Percentiles rank a stretch among this genome's conserved stretches.
These are phyloP conservation scores for Drosophila ogumai DNA, from an alignment of 1,140 invertebrate species.

Conservation along the genomic window DNA sequence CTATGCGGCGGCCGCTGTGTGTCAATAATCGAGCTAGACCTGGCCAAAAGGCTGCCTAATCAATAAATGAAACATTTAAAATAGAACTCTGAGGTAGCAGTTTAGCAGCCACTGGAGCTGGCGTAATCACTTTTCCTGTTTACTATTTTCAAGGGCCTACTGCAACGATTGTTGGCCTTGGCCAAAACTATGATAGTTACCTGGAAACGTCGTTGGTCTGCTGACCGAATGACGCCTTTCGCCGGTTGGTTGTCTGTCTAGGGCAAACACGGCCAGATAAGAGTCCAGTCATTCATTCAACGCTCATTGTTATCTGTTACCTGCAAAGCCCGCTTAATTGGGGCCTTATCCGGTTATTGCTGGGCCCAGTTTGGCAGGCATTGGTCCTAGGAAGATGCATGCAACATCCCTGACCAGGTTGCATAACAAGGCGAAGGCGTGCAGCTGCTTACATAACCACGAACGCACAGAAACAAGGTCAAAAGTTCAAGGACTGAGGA, in stretches of 20 bases:
- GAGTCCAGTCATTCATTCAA: slow-evolving; percentile 46
- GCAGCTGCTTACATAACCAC: slow-evolving; percentile 58
- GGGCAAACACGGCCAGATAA: slow-evolving; percentile 51
- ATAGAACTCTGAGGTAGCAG: slow-evolving; percentile 7
- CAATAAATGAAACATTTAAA: slow-evolving; percentile 42
- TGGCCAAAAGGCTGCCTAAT: slow-evolving; percentile 46
- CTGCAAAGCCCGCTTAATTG: slow-evolving; percentile 15
- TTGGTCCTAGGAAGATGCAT: slow-evolving; percentile 26
- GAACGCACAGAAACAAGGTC: slow-evolving; percentile 64
- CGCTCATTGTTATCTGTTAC: slow-evolving; percentile 29
- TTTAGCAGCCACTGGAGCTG: slow-evolving; percentile 27
- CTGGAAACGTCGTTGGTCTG: slow-evolving; percentile 6
- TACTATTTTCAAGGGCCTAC: not conserved
- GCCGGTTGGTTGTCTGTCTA: slow-evolving; percentile 21
- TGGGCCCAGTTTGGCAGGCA: slow-evolving; percentile 48
- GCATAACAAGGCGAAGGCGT: slow-evolving; percentile 57
- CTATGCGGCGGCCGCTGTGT: slow-evolving; percentile 44
- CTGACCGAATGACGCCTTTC: slow-evolving; percentile 20
- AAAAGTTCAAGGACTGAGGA: slow-evolving; percentile 76
- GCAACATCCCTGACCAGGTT: slow-evolving; percentile 35
- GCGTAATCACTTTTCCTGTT: slow-evolving; percentile 15
- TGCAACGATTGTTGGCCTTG: slow-evolving; percentile 3
- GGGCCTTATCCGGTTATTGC: slow-evolving; percentile 7
- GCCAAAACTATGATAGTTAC: slow-evolving; percentile 20
- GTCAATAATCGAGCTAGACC: slow-evolving; percentile 42